Base-by-base conservation (phyloP, 1,140 invertebrate species). In the Bombus superbus region DNA sequence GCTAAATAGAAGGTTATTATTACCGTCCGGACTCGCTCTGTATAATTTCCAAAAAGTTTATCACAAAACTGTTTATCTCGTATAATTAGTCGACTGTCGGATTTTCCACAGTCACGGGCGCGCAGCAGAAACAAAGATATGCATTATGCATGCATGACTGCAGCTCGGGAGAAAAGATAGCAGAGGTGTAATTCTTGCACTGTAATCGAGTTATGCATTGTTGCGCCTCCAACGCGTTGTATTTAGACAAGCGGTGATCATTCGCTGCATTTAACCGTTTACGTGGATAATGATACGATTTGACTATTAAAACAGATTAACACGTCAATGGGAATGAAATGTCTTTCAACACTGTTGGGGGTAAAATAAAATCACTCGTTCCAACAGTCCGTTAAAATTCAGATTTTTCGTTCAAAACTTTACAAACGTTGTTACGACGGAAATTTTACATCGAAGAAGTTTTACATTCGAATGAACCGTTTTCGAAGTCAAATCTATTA, bases 181-280 rank as follows among this genome's bases (percentile, higher is more conserved):
- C 35, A 25, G 32, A 53, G 18, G 66, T 69, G 66, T 38, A n/a
- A 69, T 69, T 22, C 66, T 38, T 69, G 66, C 32, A 38, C 22
- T 69, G n/a, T 38, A 69, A 69, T 69, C n/a, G 32, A 69, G 35
- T 69, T 69, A 38, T 35, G 35, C 66, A 69, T 38, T 69, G 66
- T 35, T 69, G n/a, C 22, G 66, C 35, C 66, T 10, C 5, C 10
- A 4, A 38, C 32, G 66, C 22, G 22, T 25, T 22, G 25, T 69
- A 69, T 38, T 25, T 69, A 69, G 32, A 18, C 66, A 35, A 25
- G 4, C 66, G n/a, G 66, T 25, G 47, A 53, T 22, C 18, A 22
- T 22, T 53, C 47, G 47, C 22, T 53, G 66, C 66, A 38, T 69
- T 69, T 18, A 11, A 59, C 25, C 0, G 57, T 35, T 35, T 69